A percentile compares a stretch with the other conserved stretches of the same genome.
Evolutionary conservation across 1,140 invertebrate species (phyloP).

Genomic region (Drosophila orena): DNA sequence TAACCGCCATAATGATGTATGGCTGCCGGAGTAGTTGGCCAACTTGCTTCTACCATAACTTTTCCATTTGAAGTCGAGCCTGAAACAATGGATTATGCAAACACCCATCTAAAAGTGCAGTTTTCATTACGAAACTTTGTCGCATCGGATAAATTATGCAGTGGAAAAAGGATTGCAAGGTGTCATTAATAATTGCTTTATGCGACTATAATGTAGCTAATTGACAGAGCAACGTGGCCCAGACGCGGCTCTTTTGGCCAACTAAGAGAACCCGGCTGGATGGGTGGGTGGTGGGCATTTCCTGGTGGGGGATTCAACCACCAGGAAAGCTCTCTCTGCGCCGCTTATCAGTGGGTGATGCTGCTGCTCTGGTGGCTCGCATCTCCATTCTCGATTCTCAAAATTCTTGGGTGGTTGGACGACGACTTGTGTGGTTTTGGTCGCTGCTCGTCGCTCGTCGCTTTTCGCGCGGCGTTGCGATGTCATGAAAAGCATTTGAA

Average conservation of each 20-base stretch:
- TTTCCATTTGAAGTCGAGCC: slow-evolving; percentile 10
- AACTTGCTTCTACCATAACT: slow-evolving; percentile 8
- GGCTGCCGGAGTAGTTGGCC: not conserved
- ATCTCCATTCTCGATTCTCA: slow-evolving; percentile 1
- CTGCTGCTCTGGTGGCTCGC: slow-evolving; percentile 22
- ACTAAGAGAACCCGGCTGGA: slow-evolving; percentile 9
- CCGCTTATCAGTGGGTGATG: slow-evolving; percentile 65
- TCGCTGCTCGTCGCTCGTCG: slow-evolving; percentile 31
- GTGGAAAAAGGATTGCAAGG: slow-evolving; percentile 30
- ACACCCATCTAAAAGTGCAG: not conserved
- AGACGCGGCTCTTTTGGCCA: not conserved
- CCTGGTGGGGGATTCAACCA: slow-evolving; percentile 1
- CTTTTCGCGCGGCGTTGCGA: slow-evolving; percentile 31
- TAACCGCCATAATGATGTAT: not conserved
- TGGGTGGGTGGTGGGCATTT: not conserved
- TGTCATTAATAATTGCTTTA: slow-evolving; percentile 52
- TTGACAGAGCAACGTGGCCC: slow-evolving; percentile 15
- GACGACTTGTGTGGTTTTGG: slow-evolving; percentile 42
- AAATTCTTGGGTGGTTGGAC: slow-evolving; percentile 45
- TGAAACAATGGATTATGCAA: slow-evolving; percentile 16
- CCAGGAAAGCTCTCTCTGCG: slow-evolving; percentile 13
- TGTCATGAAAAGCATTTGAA: slow-evolving; percentile 79
- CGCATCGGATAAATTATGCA: slow-evolving; percentile 24
- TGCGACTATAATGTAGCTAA: slow-evolving; percentile 49
- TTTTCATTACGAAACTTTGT: slow-evolving; percentile 11